phyloP scores from a whole-genome alignment of 2,888 invertebrate genomes.

The Phytoseiulus persimilis region DNA sequence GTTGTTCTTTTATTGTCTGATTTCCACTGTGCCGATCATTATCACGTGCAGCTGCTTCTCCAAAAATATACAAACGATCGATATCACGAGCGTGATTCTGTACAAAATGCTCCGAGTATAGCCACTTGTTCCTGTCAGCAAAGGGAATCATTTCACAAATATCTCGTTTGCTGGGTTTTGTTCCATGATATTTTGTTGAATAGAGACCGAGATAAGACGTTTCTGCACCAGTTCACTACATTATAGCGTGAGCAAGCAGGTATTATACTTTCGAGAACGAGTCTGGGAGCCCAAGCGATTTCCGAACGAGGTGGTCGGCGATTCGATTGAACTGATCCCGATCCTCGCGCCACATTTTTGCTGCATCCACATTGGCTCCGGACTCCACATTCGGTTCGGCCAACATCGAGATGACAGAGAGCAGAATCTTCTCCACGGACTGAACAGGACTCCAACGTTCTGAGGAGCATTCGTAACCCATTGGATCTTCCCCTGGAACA shows the following conservation, averaged over 20 bases:
- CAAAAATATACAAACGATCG: neutral
- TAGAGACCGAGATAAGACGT: too few species aligned
- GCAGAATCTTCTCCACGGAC: conserved; percentile 94
- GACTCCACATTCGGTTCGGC: conserved; percentile 99
- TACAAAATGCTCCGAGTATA: neutral
- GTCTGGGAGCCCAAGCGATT: conserved; percentile 69
- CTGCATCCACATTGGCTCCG: conserved; percentile 97
- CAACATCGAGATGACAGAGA: conserved; percentile 96
- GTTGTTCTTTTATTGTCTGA: neutral
- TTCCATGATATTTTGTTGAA: neutral
- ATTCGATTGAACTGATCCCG: conserved; percentile 83
- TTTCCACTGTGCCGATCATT: neutral
- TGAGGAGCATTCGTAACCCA: conserved; percentile 97
- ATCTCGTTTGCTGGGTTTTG: neutral
- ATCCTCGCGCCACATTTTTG: conserved; percentile 98
- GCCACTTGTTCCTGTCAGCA: neutral
- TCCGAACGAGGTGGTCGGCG: conserved; percentile 79
- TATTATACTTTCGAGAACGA: neutral
- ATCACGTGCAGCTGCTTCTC: neutral
- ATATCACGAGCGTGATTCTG: neutral
- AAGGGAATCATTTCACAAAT: neutral
- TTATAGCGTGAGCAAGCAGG: neutral
- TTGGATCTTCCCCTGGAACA: conserved; percentile 80
- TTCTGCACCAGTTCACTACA: neutral
- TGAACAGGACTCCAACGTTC: conserved; percentile 99